A percentile compares a stretch with the other conserved stretches of the same genome.
phyloP scores from a whole-genome alignment of 1,140 invertebrate species.

The Heliconius himera region DNA sequence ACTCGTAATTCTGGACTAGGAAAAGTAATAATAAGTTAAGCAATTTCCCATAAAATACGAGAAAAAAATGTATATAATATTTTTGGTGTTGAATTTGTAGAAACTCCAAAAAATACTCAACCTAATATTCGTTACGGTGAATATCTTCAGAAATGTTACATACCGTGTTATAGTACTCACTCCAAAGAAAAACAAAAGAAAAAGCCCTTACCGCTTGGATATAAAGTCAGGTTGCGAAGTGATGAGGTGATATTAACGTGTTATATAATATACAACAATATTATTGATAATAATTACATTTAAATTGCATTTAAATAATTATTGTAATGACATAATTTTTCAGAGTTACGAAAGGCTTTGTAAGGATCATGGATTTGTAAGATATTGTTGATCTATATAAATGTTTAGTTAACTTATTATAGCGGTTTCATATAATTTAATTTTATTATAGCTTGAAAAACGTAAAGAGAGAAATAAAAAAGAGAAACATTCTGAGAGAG shows the following conservation, averaged over 20 bases:
- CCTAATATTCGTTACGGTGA: constrained; percentile 59
- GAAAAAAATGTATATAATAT: background rate
- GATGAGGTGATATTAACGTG: constrained; percentile 37
- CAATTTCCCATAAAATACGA: no score
- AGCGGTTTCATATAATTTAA: background rate
- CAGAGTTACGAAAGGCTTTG: constrained; percentile 64
- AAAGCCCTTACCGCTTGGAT: constrained; percentile 53
- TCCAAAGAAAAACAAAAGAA: constrained; percentile 38
- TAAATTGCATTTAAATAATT: background rate
- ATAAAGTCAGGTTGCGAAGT: constrained; percentile 61
- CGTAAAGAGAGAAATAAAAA: constrained; percentile 66
- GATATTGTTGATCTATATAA: constrained; percentile 20
- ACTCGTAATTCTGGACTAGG: no score
- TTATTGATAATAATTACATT: background rate
- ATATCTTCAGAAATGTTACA: constrained; percentile 60
- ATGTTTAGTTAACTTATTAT: background rate
- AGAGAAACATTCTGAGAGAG: constrained; percentile 56
- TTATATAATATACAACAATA: background rate
- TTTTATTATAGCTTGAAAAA: constrained; percentile 57
- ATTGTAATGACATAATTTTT: constrained; percentile 35
- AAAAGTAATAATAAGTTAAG: no score
- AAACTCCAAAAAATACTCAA: constrained; percentile 51
- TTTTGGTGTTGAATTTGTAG: constrained; percentile 35
- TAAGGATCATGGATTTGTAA: constrained; percentile 58
- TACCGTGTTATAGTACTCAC: constrained; percentile 56